Evolutionary conservation across 2,797 vertebrate species (phyloP).

Genomic region (Monodelphis domestica): DNA sequence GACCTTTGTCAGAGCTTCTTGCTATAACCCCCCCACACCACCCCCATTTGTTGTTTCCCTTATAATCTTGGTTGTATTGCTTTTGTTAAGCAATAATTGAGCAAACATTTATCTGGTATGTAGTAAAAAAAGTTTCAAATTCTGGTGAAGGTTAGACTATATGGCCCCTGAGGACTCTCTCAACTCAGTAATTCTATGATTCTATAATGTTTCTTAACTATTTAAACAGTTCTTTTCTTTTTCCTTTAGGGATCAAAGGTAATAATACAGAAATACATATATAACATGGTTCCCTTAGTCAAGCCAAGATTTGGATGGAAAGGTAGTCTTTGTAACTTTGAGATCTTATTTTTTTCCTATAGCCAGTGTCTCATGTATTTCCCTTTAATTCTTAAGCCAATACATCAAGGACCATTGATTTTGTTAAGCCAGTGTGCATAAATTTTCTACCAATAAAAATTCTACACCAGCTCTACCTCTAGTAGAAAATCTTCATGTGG

Average conservation of each 20-base stretch:
- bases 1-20: too few relatives aligned
- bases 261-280: background rate
- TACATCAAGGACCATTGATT: background rate
- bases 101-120: background rate
- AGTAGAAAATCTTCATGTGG: background rate
- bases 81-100: background rate
- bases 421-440: background rate
- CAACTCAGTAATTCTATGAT: background rate
- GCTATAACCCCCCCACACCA: too few relatives aligned
- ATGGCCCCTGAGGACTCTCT: background rate
- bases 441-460: background rate
- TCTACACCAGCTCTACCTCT: background rate
- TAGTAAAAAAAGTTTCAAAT: background rate
- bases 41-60: too few relatives aligned
- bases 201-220: background rate
- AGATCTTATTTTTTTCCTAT: background rate
- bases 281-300: conserved; percentile 25
- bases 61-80: too few relatives aligned
- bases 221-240: background rate
- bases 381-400: background rate
- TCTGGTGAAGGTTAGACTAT: background rate
- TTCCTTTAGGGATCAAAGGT: conserved; percentile 51
- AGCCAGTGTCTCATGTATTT: background rate
- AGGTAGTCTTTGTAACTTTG: background rate
- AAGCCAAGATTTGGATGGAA: background rate